These are phyloP conservation scores for Glareola pratincola DNA, from an alignment of 2,113 vertebrate genomes.

Conservation along the genomic window DNA sequence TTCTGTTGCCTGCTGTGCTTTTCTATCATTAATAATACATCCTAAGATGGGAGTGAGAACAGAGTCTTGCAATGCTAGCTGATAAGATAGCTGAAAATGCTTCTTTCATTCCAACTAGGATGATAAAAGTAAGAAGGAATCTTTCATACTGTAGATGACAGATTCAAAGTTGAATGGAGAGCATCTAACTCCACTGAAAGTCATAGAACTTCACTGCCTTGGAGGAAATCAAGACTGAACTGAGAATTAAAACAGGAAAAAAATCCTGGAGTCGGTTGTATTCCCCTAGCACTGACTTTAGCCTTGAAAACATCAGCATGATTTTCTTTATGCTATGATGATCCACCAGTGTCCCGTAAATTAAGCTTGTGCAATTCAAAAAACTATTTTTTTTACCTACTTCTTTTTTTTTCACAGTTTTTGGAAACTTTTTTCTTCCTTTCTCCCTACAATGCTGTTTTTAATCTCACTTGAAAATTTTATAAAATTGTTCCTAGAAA, in stretches of 20 bases:
- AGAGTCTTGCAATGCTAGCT: constrained; percentile 21
- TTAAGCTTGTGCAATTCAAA: background rate
- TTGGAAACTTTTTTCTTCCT: background rate
- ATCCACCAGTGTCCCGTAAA: background rate
- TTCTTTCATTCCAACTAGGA: constrained; percentile 29
- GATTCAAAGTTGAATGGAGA: background rate
- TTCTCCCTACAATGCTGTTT: background rate
- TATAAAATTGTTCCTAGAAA: background rate
- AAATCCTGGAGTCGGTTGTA: background rate
- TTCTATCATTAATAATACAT: constrained; percentile 63
- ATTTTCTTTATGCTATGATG: background rate
- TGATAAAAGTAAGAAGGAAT: constrained; percentile 7
- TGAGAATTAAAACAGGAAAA: background rate
- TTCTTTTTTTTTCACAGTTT: background rate
- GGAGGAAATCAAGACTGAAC: background rate
- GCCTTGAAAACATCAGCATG: background rate
- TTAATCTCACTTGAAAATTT: background rate
- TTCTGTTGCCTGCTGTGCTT: constrained; percentile 30
- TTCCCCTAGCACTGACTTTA: background rate
- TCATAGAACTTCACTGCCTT: background rate
- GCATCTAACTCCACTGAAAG: background rate
- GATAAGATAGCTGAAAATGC: constrained; percentile 51
- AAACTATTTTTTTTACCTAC: accelerated
- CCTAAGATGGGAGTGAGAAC: constrained; percentile 22
- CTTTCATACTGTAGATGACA: background rate